Evolutionary conservation across 2,888 invertebrate species (phyloP).

Genomic region (Operophtera brumata): DNA sequence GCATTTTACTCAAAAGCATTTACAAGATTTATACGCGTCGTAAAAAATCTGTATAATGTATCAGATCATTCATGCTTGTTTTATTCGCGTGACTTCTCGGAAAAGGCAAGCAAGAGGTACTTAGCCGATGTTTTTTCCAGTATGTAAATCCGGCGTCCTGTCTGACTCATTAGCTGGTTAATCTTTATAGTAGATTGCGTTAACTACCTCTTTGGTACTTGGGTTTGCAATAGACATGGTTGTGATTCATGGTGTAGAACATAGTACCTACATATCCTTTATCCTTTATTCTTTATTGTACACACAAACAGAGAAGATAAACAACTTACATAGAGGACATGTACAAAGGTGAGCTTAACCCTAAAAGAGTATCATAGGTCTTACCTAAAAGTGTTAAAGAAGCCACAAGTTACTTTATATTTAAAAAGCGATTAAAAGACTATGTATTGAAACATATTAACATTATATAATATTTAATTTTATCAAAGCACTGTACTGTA

Average conservation of each 20-base stretch:
- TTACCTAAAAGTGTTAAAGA: too few species aligned
- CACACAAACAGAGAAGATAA: too few species aligned
- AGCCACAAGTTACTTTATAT: too few species aligned
- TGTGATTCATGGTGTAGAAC: slow-evolving; percentile 23
- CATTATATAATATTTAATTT: too few species aligned
- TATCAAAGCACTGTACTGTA: too few species aligned
- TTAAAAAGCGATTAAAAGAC: too few species aligned
- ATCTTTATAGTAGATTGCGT: slow-evolving; percentile 46
- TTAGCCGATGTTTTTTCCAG: slow-evolving; percentile 49
- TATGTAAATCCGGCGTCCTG: slow-evolving; percentile 53
- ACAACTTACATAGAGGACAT: too few species aligned
- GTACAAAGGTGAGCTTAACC: too few species aligned
- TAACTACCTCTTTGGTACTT: slow-evolving; percentile 36
- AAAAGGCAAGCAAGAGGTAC: slow-evolving; percentile 39
- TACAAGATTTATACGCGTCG: slow-evolving; percentile 17
- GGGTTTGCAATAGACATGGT: slow-evolving; percentile 22
- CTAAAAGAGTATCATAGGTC: too few species aligned
- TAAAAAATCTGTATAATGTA: slow-evolving; percentile 25
- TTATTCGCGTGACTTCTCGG: slow-evolving; percentile 44
- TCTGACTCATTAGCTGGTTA: slow-evolving; percentile 55
- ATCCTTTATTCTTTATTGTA: too few species aligned
- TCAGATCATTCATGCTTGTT: slow-evolving; percentile 34
- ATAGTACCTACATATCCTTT: too few species aligned
- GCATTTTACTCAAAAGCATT: slow-evolving; percentile 8
- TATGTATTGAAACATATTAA: too few species aligned